These are phyloP conservation scores for Paracanthobrama guichenoti DNA, from an alignment of 2,113 vertebrate genomes.

Conservation along the genomic window DNA sequence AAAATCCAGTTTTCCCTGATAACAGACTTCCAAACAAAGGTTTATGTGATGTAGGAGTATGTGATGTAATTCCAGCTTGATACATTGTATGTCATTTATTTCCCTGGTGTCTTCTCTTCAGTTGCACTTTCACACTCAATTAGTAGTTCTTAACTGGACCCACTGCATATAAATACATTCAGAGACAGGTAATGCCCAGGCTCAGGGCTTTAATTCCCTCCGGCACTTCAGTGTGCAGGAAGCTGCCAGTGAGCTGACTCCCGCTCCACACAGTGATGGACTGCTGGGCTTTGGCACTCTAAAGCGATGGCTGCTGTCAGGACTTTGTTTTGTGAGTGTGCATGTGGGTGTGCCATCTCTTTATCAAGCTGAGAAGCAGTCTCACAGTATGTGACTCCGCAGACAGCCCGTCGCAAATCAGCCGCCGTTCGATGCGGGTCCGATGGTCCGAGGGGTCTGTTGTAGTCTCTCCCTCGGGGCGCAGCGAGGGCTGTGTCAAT, in stretches of 20 bases:
- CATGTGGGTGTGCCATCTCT: slow-evolving; percentile 32
- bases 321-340: slow-evolving; percentile 38
- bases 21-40: neutral
- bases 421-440: neutral
- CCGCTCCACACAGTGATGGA: slow-evolving; percentile 30
- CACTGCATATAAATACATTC: slow-evolving; percentile 36
- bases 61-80: neutral
- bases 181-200: slow-evolving; percentile 60
- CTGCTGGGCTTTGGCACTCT: slow-evolving; percentile 34
- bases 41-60: neutral
- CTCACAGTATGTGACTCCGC: slow-evolving; percentile 1
- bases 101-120: neutral
- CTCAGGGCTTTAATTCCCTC: slow-evolving; percentile 50
- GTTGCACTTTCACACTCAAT: slow-evolving; percentile 25
- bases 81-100: neutral
- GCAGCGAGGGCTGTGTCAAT: neutral
- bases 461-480: slow-evolving; percentile 12
- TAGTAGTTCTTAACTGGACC: slow-evolving; percentile 14
- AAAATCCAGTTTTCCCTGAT: neutral
- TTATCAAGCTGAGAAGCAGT: slow-evolving; percentile 38
- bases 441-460: slow-evolving; percentile 5
- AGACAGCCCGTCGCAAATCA: slow-evolving; percentile 28
- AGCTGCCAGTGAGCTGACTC: slow-evolving; percentile 34
- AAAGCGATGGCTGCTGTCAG: slow-evolving; percentile 33
- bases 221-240: slow-evolving; percentile 49